Evolutionary conservation across 2,797 vertebrate genomes (phyloP), one percentile per base, ranked within the genome.

Genomic region (Catharus ustulatus): DNA sequence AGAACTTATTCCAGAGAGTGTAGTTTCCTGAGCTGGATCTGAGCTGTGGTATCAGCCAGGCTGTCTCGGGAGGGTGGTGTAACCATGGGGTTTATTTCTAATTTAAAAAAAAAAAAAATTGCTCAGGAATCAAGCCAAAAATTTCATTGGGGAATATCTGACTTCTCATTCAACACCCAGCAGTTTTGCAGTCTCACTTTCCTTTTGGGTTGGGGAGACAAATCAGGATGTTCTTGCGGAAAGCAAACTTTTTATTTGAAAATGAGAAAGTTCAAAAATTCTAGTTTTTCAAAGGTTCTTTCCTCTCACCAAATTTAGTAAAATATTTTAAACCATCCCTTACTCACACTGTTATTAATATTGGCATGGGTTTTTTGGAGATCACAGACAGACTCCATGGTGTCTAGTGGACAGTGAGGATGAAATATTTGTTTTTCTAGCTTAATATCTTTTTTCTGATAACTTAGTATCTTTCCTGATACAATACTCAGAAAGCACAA

Each of bases 391-490:
- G 61, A 59, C 46, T 78, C 51, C 6, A 3, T 40, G 19, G 52
- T 73, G 34, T 81, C 76, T 89, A 66, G 62, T 66, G 73, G 75
- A 83, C 64, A 84, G 30, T 29, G 29, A 52, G 16, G 29, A 58
- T 21, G 3, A 91, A 92, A 80, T 71, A 22, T 5, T 49, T 87
- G 62, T 58, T 71, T 78, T 71, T 8, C 52, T 80, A 36, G 59
- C 40, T 85, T 87, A 77, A 2, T 87, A 75, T 83, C 43, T 93
- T 86, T 72, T 87, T n/a, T 38, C 72, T 85, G 89, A 89, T 80
- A 91, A 45, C 58, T 72, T 62, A 29, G n/a, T 90, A 66, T 91
- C 86, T 88, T 93, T 89, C 27, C 54, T 79, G 87, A 92, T 92
- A 62, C 27, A 80, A 30, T 49, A 13, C 67, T 87, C 77, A 72